Base-by-base conservation (phyloP, 2,888 invertebrate species). In the Troides aeacus region DNA sequence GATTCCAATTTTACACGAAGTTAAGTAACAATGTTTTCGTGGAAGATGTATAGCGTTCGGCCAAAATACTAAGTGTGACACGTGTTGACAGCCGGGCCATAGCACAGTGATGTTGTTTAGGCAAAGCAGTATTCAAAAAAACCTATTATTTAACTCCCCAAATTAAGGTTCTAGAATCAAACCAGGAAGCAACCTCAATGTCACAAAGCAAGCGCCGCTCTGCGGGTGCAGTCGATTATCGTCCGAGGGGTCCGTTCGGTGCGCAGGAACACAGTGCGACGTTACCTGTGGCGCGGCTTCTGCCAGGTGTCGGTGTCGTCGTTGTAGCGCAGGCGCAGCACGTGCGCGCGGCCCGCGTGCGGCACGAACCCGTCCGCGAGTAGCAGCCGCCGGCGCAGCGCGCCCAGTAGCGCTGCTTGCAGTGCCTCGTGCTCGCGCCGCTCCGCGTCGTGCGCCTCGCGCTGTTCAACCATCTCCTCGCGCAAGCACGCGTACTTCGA, bases 311-410 rank as follows among this genome's bases (percentile, higher is more conserved):
- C 90, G 64, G 78, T 71, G 82, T 89, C 89, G 77, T 89, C 88
- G 82, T 84, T 81, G 81, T 84, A 88, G 59, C 81, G 78, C 71
- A 83, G 79, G 42, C 83, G 75, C 75, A 82, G 79, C 73, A 84
- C 84, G 65, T 80, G 77, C 63, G 79, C 77, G 65, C 84, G 78
- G 70, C 76, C 90, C 78, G 75, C 89, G 76, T 76, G 94, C 5
- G 97, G 97, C 78, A 97, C 96, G 86, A 98, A 98, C 86, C 97
- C 97, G 80, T 97, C 97, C 74, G 97, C 96, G 69, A 97, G 95
- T 63, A 97, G 93, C 81, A 95, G 96, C 86, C 97, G 96, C 71
- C 99, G 94, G 69, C 87, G 84, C 81, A 87, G 84, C 78, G 83
- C 89, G 73, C 80, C 85, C 73, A 97, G 96, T 70, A 99, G 94